Conservation (phyloP, 2,888 invertebrate genomes). For the Griposia aprilina region DNA sequence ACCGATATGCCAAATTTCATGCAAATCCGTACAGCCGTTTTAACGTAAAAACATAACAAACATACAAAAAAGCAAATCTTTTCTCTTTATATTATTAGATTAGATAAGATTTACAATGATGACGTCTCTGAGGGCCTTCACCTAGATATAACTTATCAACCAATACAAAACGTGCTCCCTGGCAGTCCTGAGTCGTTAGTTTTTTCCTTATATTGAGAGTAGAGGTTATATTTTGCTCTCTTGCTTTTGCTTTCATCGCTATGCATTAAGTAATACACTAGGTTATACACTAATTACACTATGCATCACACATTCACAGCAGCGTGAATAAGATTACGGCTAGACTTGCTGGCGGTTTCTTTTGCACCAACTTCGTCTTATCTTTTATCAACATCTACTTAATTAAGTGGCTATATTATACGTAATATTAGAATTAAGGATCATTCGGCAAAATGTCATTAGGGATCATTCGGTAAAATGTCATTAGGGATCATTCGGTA, state of each 20-base stretch:
- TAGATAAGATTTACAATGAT: too few species aligned
- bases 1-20: too few species aligned
- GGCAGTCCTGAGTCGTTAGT: neutral
- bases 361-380: neutral
- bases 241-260: neutral
- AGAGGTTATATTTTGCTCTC: neutral
- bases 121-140: neutral
- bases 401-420: neutral
- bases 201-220: neutral
- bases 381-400: neutral
- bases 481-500: too few species aligned
- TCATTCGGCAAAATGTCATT: too few species aligned
- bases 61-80: too few species aligned
- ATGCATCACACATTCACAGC: neutral
- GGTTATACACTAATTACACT: too few species aligned
- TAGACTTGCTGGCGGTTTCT: neutral
- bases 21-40: too few species aligned
- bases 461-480: too few species aligned
- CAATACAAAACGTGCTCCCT: neutral
- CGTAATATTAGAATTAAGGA: too few species aligned
- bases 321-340: neutral
- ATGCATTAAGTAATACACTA: too few species aligned
- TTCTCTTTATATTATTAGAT: too few species aligned
- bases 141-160: neutral
- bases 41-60: too few species aligned